Evolutionary conservation across 1,140 invertebrate species (phyloP).

Genomic region (Notospermus geniculatus): DNA sequence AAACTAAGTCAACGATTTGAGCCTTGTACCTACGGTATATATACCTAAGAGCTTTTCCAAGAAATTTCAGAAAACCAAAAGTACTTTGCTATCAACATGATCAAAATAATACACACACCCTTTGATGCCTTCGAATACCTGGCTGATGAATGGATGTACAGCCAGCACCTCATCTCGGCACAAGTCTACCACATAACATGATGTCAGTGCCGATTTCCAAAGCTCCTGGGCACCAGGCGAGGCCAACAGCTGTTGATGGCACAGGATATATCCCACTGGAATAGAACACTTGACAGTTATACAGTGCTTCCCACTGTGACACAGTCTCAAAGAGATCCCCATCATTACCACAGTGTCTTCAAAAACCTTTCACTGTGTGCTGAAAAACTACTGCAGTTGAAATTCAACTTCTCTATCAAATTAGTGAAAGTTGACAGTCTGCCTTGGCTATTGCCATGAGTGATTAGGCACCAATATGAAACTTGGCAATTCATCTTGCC

Average conservation of each 20-base stretch:
- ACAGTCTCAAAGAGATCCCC: background rate
- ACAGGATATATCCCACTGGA: constrained; percentile 76
- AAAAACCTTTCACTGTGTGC: background rate
- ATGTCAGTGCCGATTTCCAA: constrained; percentile 87
- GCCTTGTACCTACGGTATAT: too few species aligned
- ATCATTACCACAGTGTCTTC: background rate
- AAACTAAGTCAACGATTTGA: too few species aligned
- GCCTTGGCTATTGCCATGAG: too few species aligned
- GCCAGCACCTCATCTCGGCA: constrained; percentile 97
- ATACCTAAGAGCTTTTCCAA: too few species aligned
- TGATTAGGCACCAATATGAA: too few species aligned
- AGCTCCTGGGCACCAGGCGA: constrained; percentile 66
- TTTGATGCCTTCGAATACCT: constrained; percentile 93
- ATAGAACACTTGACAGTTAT: constrained; percentile 29
- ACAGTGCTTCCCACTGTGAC: background rate
- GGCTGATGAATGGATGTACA: constrained; percentile 89
- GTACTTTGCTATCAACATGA: too few species aligned
- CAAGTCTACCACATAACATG: constrained; percentile 88
- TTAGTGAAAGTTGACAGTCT: too few species aligned
- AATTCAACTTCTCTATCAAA: too few species aligned
- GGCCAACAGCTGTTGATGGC: constrained; percentile 76
- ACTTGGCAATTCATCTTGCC: too few species aligned
- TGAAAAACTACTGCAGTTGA: too few species aligned
- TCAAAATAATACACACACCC: constrained; percentile 57
- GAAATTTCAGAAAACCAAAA: too few species aligned